A percentile compares a stretch with the other conserved stretches of the same genome.
Evolutionary conservation across 2,113 vertebrate genomes (phyloP).

Genomic region (Tichodroma muraria): DNA sequence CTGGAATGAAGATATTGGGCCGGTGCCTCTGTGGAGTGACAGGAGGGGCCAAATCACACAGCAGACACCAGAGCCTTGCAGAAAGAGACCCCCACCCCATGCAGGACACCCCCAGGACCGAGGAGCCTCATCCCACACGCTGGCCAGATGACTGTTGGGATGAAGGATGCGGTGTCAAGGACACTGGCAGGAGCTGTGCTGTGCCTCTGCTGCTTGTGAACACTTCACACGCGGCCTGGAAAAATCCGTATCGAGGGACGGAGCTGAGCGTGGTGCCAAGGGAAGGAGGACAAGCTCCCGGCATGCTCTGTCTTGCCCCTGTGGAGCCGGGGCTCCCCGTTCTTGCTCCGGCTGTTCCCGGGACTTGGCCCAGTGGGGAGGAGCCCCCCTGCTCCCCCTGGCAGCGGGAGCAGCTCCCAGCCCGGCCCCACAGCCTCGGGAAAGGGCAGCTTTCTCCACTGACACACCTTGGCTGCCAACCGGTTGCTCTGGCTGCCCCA

Average conservation of each 20-base stretch:
- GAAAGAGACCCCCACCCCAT: background rate
- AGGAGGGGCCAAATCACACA: background rate
- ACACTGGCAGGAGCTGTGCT: background rate
- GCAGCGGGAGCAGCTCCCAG: background rate
- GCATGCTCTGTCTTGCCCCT: background rate
- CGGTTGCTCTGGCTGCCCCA: background rate
- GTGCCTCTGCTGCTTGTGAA: background rate
- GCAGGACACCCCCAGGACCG: background rate
- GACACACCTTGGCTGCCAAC: background rate
- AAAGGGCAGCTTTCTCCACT: background rate
- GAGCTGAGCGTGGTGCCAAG: rapidly evolving
- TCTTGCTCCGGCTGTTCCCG: background rate
- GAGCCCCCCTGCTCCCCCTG: background rate
- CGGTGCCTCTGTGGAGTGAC: rapidly evolving
- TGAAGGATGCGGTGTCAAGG: background rate
- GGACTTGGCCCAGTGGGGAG: rapidly evolving
- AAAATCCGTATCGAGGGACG: background rate
- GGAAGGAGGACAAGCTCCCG: background rate
- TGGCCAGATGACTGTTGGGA: background rate
- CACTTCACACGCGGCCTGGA: background rate
- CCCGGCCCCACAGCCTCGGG: background rate
- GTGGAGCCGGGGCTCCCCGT: rapidly evolving
- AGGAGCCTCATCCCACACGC: background rate
- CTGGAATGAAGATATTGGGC: background rate
- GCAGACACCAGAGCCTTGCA: rapidly evolving